Evolutionary conservation across 2,113 vertebrate species (phyloP).

Genomic region (Nannobrachium achirus): DNA sequence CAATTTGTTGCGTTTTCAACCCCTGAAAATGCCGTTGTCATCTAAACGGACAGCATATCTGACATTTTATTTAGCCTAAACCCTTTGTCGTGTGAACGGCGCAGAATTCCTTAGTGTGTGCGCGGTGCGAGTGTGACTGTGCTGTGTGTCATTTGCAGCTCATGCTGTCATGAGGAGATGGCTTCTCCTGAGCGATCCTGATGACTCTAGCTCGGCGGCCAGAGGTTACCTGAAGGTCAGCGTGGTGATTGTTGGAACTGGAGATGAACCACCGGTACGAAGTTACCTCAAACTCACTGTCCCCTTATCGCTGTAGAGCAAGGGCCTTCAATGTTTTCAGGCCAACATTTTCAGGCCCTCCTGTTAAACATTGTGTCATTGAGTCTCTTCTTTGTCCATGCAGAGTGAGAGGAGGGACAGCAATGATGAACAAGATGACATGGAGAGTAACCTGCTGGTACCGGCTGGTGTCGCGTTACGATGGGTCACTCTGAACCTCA

Average conservation of each 20-base stretch:
- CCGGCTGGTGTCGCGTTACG: conserved; percentile 89
- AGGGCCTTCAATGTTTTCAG: not conserved
- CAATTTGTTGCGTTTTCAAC: no score
- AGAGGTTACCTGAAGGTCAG: conserved; percentile 98
- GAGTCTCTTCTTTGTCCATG: not conserved
- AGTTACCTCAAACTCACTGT: not conserved
- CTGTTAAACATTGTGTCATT: not conserved
- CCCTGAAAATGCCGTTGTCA: no score
- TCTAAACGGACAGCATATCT: no score
- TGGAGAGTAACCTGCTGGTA: conserved; percentile 92
- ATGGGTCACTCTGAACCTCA: conserved; percentile 89
- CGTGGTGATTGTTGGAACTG: conserved; percentile 89
- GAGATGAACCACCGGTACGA: conserved; percentile 90
- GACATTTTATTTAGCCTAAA: no score
- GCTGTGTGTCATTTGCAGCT: conserved; percentile 73
- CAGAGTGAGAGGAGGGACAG: conserved; percentile 85
- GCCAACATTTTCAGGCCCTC: not conserved
- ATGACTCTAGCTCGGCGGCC: conserved; percentile 87
- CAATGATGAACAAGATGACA: conserved; percentile 88
- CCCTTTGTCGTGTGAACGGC: no score
- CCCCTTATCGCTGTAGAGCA: conserved; percentile 2
- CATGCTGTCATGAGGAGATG: conserved; percentile 94
- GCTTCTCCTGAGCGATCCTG: conserved; percentile 92
- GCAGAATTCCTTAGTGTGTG: no score
- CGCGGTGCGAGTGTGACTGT: no score